Base-by-base conservation (phyloP, 2,888 invertebrate species). In the Xylota segnis region DNA sequence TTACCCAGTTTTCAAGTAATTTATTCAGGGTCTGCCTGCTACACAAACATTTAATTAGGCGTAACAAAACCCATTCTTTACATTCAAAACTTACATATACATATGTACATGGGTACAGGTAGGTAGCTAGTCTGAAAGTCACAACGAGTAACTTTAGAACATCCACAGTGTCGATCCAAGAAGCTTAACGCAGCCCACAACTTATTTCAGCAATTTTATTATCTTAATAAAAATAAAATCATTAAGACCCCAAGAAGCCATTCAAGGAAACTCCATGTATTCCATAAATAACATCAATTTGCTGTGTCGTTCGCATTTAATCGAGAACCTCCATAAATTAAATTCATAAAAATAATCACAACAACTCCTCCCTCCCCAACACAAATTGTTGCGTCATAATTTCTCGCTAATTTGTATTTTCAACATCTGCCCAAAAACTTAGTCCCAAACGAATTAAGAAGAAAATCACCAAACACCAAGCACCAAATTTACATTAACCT, bases 241-340 rank as follows among this genome's bases (percentile, higher is more conserved):
- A 70, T 56, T 68, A 58, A 58, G 18, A n/a, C 37, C 29, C 32
- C 12, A 68, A 58, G 40, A 47, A 50, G 10, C 45, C 52, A 40
- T 34, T 40, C 50, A 72, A 54, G 32, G 32, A 61, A 59, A 58
- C 47, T 65, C 18, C 29, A 29, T 37, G 23, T 59, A 50, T 74
- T 68, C 61, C 74, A 84, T 84, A 79, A 84, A 84, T 79, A 84
- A 84, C 81, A 54, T 65, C 71, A 66, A 81, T 81, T 71, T 66
- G 63, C 61, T 47, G 40, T 70, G 84, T 52, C 50, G 58, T 75
- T 65, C 50, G 63, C 61, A 70, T 82, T 83, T 65, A 83, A 83
- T 76, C 32, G 76, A 14, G 65, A 54, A 75, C 84, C 84, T 81
- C 59, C 81, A 84, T 84, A 84, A 84, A 79, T 84, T 84, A 81